Conservation (phyloP, 2,797 vertebrate genomes). For the Lophius americanus region DNA sequence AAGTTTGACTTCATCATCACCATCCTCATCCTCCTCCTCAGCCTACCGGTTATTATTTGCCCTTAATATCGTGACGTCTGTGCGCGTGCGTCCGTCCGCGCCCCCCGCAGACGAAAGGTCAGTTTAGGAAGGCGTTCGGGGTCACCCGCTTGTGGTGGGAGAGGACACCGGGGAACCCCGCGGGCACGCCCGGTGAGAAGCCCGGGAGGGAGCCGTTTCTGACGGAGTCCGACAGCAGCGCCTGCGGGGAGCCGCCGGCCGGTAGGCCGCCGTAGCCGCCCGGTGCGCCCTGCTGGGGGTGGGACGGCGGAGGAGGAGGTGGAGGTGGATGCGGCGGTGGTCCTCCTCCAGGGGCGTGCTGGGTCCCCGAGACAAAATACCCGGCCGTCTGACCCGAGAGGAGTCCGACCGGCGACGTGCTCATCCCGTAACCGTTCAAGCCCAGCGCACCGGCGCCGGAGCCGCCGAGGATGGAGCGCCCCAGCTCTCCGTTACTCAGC, state of each 20-base stretch:
- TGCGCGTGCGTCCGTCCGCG: not conserved
- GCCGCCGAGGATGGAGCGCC: constrained; percentile 76
- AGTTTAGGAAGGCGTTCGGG: constrained; percentile 80
- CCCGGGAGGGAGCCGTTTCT: constrained; percentile 72
- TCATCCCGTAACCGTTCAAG: constrained; percentile 79
- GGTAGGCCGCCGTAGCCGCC: constrained; percentile 63
- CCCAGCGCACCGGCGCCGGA: constrained; percentile 60
- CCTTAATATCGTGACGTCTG: constrained; percentile 37
- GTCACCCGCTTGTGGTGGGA: constrained; percentile 80
- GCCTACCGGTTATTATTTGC: constrained; percentile 50
- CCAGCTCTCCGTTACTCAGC: constrained; percentile 75
- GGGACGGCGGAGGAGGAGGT: constrained; percentile 46
- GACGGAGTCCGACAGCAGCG: constrained; percentile 79
- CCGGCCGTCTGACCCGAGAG: constrained; percentile 77
- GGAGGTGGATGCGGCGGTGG: constrained; percentile 9
- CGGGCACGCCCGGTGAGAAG: constrained; percentile 71
- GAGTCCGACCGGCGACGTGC: constrained; percentile 78
- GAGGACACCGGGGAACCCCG: constrained; percentile 73
- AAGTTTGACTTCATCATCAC: constrained; percentile 28
- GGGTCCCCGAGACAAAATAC: constrained; percentile 79
- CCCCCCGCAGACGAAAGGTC: constrained; percentile 31
- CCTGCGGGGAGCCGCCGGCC: constrained; percentile 63
- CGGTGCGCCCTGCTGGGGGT: constrained; percentile 68
- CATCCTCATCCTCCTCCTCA: constrained; percentile 16
- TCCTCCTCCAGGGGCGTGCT: constrained; percentile 62